These are phyloP conservation scores for Rhabdophis nuchalis DNA, from an alignment of 2,797 vertebrate genomes.

Conservation along the genomic window DNA sequence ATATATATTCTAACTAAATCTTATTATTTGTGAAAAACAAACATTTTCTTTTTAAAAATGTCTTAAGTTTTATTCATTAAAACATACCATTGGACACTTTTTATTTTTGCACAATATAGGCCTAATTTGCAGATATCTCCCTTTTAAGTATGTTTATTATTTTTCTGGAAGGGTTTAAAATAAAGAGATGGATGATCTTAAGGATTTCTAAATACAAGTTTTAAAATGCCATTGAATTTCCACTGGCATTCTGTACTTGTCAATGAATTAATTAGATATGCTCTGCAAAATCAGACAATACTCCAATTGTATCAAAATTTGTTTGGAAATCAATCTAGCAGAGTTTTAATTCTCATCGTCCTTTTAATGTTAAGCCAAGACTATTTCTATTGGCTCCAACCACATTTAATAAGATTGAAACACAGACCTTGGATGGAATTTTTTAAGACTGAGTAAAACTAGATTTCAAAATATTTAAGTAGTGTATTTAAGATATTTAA, in stretches of 20 bases:
- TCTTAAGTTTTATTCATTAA: conserved; percentile 38
- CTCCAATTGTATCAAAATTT: background rate
- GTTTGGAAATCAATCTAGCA: background rate
- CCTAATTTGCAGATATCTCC: conserved; percentile 30
- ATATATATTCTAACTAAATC: conserved; percentile 37
- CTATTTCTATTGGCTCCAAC: accelerated
- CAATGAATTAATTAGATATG: conserved; percentile 8
- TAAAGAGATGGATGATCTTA: background rate
- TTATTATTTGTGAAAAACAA: conserved; percentile 35
- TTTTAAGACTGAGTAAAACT: background rate
- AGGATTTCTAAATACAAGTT: background rate
- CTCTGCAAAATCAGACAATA: background rate
- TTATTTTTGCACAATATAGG: conserved; percentile 30
- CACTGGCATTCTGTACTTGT: background rate
- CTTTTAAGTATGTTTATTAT: background rate
- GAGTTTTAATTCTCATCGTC: background rate
- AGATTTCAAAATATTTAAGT: background rate
- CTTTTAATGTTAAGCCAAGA: background rate
- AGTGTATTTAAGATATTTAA: background rate
- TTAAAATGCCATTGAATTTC: background rate
- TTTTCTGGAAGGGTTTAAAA: background rate
- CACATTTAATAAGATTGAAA: background rate
- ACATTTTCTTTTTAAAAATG: conserved; percentile 50
- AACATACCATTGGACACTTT: conserved; percentile 2
- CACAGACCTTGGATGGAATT: background rate